Evolutionary conservation across 30 jellyfish, hydroid and myxozoan genomes (phyloP), one percentile per base, ranked within the genome.

Genomic region (Morbakka virulenta): DNA sequence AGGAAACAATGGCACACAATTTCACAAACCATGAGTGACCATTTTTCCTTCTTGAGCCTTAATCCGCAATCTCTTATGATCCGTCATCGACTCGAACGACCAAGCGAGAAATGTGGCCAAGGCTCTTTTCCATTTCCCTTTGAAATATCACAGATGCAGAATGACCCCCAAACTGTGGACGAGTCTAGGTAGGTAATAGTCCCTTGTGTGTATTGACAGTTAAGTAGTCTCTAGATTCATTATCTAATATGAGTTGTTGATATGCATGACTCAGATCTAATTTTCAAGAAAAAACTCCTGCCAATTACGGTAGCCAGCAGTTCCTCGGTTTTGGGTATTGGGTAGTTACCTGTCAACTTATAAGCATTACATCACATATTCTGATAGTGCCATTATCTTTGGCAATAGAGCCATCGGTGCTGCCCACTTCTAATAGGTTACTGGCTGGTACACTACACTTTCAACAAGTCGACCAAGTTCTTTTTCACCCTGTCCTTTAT

Each of bases 191-290:
- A 48, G 30, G 72, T 29, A 82, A 82, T 41, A 82, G 34, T 29
- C 84, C 91, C 51, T 71, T 68, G 82, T 71, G 94, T 31, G 94
- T 73, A 62, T 72, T 72, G 64, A 72, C 66, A 32, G 91, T 82
- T 4, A 70, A 50, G 23, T 28, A 57, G 28, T 81, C 84, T 32
- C 66, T 3, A 28, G 90, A 82, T 52, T 29, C 64, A 11, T 82
- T 83, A 82, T 82, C 85, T 53, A 82, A 63, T 52, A 34, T 69
- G 47, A 82, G 61, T 28, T 82, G 91, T 52, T 70, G 87, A 36
- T 82, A 81, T 29, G 91, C 94, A 64, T 71, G 89, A 2, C 64
- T 61, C 47, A 81, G 52, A 22, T 72, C 93, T 62, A 70, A 52
- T 35, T 67, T 72, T 28, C 53, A 34, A 28, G 41, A 82, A 72